These are phyloP conservation scores for Palloptera scutellata DNA, from an alignment of 2,888 invertebrate genomes.

Conservation along the genomic window DNA sequence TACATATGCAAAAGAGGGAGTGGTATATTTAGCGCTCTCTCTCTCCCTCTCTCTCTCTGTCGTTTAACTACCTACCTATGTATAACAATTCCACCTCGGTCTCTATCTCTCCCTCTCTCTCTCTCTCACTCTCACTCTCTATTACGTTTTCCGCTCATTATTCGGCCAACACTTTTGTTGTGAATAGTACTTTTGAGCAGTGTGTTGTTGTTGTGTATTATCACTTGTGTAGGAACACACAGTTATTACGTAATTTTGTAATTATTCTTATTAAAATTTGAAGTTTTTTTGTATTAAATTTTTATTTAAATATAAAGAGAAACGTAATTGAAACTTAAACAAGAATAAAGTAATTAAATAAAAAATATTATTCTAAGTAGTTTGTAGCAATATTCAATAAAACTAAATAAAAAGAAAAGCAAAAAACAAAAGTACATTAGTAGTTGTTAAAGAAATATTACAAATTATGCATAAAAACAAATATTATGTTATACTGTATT, in stretches of 20 bases:
- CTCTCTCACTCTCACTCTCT: no score
- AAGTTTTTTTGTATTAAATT: slow-evolving; percentile 8
- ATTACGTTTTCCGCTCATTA: no score
- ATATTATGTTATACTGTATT: background rate
- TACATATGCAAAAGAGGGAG: no score
- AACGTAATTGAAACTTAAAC: slow-evolving; percentile 22
- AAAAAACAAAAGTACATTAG: background rate
- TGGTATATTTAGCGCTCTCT: no score
- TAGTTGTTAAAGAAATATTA: slow-evolving; percentile 3
- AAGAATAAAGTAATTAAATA: slow-evolving; percentile 27
- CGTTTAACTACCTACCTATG: background rate
- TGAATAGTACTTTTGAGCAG: no score
- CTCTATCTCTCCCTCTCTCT: no score
- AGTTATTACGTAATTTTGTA: slow-evolving; percentile 26
- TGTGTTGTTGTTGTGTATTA: no score
- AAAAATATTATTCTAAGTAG: slow-evolving; percentile 1
- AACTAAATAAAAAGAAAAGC: background rate
- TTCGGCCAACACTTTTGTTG: no score
- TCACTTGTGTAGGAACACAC: background rate
- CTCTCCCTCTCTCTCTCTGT: no score
- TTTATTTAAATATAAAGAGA: slow-evolving; percentile 17
- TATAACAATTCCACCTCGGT: background rate
- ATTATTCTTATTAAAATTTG: slow-evolving; percentile 18
- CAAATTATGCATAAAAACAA: background rate
- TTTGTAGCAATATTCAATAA: slow-evolving; percentile 10